Evolutionary conservation across 2,797 vertebrate genomes (phyloP), one percentile per base, ranked within the genome.

Genomic region (Cossypha caffra): DNA sequence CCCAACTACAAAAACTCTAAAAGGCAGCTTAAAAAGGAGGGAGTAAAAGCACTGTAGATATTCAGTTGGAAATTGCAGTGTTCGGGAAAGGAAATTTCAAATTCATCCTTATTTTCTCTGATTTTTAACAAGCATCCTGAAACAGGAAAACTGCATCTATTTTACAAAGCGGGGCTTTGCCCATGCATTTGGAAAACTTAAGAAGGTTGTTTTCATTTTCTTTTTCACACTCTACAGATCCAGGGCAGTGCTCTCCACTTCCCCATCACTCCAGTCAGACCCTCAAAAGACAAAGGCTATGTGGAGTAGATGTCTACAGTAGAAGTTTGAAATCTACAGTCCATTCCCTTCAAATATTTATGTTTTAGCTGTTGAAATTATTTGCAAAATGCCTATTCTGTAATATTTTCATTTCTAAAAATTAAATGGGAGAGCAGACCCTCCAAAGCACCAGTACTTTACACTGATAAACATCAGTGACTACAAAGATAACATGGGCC

Each of bases 31-130:
- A 48, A 69, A n/a, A 50, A 64, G 9, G 10, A 5, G 4, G 3
- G 3, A 3, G 3, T 0, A 2, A 21, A 42, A 19, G 4, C 16
- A 45, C 13, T 77, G 43, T 7, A 35, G 18, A n/a, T 51, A 47
- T 15, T 71, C 37, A 54, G 16, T 2, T n/a, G 9, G 29, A 81
- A 77, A 87, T 25, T 40, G 11, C 25, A 83, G 43, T 42, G 17
- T 20, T 88, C 43, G 23, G 7, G 15, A 71, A 61, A 48, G 25
- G 59, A 91, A 83, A 61, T 25, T 38, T 78, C 28, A 54, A 42
- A 45, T 71, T 73, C 13, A 33, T 35, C 15, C 17, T 47, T 55
- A 57, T 68, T 81, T 89, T 75, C 18, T 91, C 62, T 45, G 31
- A 19, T 74, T 79, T 83, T 67, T 83, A 77, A 62, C 16, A 73